Percentiles rank a stretch among this genome's conserved stretches.
phyloP scores from a whole-genome alignment of 2,113 vertebrate genomes.

The Amia ocellicauda region DNA sequence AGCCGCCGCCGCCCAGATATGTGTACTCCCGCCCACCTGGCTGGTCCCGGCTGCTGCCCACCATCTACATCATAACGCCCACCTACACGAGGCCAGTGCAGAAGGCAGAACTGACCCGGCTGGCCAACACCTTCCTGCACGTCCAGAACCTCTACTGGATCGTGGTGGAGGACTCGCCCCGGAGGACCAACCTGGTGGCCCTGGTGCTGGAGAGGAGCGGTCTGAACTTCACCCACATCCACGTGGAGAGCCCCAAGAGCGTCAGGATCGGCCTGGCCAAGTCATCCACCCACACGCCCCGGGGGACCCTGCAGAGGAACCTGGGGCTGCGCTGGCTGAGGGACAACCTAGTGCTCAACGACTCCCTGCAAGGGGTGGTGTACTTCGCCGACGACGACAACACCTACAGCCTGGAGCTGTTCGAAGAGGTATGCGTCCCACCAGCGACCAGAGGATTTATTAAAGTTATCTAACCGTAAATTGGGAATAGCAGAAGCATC shows the following conservation, averaged over 20 bases:
- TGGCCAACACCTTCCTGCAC: conserved; percentile 87
- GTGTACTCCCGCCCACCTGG: conserved; percentile 69
- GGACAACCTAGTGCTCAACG: conserved; percentile 57
- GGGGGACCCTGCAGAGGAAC: conserved; percentile 88
- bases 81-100: conserved; percentile 84
- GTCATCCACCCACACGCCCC: conserved; percentile 57
- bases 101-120: conserved; percentile 88
- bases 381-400: conserved; percentile 97
- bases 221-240: conserved; percentile 88
- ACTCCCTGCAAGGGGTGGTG: conserved; percentile 72
- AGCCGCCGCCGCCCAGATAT: conserved; percentile 33
- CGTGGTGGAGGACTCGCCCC: conserved; percentile 82
- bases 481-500: too few relatives aligned
- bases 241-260: conserved; percentile 73
- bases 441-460: not conserved
- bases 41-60: conserved; percentile 69
- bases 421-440: conserved; percentile 79
- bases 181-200: conserved; percentile 73
- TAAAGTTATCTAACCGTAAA: not conserved
- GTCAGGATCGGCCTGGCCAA: conserved; percentile 63
- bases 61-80: conserved; percentile 80
- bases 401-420: conserved; percentile 90
- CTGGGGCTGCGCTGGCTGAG: conserved; percentile 85
- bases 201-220: conserved; percentile 74
- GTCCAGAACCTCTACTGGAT: conserved; percentile 91